Conservation (phyloP, 2,797 vertebrate species). For the Pogonophryne albipinna region DNA sequence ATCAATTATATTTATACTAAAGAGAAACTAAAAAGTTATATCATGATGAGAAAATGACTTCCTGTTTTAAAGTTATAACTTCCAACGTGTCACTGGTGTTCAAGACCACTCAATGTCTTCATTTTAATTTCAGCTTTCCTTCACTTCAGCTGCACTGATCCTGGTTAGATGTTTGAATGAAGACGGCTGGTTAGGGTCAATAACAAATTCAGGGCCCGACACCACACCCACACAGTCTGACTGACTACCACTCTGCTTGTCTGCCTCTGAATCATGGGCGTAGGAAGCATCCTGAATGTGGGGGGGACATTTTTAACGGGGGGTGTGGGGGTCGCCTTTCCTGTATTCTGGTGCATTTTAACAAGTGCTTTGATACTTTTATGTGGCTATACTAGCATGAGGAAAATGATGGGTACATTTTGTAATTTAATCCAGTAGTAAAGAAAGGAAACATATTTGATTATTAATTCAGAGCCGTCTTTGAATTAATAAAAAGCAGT, state of each 20-base stretch:
- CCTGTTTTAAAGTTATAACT: not conserved
- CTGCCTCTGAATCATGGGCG: constrained; percentile 73
- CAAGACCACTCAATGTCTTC: constrained; percentile 7
- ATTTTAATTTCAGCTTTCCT: constrained; percentile 25
- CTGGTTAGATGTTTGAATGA: constrained; percentile 57
- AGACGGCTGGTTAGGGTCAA: constrained; percentile 49
- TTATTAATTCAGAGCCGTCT: too few species aligned
- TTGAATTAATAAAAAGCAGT: too few species aligned
- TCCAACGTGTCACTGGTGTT: not conserved
- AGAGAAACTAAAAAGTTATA: constrained; percentile 1
- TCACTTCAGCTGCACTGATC: constrained; percentile 32
- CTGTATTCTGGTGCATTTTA: too few species aligned
- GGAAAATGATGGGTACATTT: too few species aligned
- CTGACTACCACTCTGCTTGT: constrained; percentile 65
- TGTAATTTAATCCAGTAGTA: too few species aligned
- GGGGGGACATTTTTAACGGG: too few species aligned
- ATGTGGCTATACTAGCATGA: too few species aligned
- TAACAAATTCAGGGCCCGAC: constrained; percentile 66
- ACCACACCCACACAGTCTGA: constrained; percentile 66
- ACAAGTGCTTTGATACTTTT: too few species aligned
- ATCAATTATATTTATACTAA: constrained; percentile 2
- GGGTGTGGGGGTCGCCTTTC: too few species aligned
- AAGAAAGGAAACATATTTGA: too few species aligned
- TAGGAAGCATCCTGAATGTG: too few species aligned
- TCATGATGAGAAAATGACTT: not conserved